A percentile compares a stretch with the other conserved stretches of the same genome.
phyloP scores from a whole-genome alignment of 2,888 invertebrate genomes.

The Alloplasta piceator region DNA sequence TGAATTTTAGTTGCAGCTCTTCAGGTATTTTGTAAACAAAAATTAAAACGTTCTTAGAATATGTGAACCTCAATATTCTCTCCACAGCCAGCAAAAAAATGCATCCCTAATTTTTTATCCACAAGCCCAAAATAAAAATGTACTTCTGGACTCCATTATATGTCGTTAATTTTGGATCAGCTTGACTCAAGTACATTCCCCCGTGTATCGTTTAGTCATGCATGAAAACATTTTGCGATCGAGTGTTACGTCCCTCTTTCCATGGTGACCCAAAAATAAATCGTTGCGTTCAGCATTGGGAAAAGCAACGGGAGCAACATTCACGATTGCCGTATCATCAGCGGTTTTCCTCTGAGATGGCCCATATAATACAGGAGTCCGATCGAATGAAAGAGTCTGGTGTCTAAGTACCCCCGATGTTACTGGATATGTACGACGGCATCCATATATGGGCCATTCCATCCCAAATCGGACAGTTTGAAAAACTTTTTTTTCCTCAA shows the following conservation, averaged over 20 bases:
- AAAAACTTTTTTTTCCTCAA: no score
- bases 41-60: no score
- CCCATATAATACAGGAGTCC: constrained; percentile 21
- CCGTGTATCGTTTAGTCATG: neutral
- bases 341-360: constrained; percentile 22
- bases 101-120: no score
- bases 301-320: neutral
- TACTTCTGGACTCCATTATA: neutral
- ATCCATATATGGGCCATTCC: no score
- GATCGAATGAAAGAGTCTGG: constrained; percentile 44
- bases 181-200: neutral
- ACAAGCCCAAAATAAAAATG: neutral
- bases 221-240: neutral
- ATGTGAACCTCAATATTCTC: no score
- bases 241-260: neutral
- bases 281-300: neutral
- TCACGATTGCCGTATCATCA: constrained; percentile 59
- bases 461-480: no score
- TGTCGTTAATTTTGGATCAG: neutral
- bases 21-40: no score
- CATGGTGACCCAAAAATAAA: constrained; percentile 37
- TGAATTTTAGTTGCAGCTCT: no score
- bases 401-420: constrained; percentile 45
- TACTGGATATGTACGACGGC: constrained; percentile 5
- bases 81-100: no score